These are phyloP conservation scores for Hipposideros larvatus DNA, from an alignment of 2,797 vertebrate genomes.

Conservation along the genomic window DNA sequence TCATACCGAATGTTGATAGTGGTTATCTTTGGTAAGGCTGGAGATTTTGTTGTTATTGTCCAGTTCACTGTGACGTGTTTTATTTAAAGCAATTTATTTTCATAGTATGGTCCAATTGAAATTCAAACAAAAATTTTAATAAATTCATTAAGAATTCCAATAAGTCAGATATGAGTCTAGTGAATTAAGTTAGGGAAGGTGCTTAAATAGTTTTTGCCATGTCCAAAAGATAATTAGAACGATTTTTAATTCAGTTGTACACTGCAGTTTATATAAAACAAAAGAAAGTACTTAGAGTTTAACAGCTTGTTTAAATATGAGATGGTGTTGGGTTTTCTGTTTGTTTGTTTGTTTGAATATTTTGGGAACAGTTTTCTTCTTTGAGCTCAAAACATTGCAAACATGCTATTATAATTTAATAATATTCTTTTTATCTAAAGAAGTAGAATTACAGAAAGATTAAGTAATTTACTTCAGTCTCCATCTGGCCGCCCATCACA, in stretches of 20 bases:
- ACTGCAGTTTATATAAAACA: background rate
- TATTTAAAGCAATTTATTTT: background rate
- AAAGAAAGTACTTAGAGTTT: background rate
- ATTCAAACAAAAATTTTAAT: constrained; percentile 19
- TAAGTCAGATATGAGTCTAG: background rate
- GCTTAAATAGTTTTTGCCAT: background rate
- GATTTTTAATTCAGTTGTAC: background rate
- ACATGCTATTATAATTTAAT: background rate
- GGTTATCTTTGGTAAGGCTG: background rate
- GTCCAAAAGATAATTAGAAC: background rate
- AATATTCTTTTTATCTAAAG: background rate
- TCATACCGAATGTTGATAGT: background rate
- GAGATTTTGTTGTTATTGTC: background rate
- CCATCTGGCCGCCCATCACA: background rate
- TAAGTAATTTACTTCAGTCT: background rate
- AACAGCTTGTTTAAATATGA: background rate
- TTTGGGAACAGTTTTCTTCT: background rate
- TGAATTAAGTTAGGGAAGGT: background rate
- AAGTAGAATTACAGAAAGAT: background rate
- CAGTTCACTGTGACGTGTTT: background rate
- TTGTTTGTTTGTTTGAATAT: background rate
- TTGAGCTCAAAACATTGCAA: constrained; percentile 40
- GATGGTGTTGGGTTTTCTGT: background rate
- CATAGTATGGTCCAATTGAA: background rate
- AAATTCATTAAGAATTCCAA: background rate